These are phyloP conservation scores for Trichonephila clavata DNA, from an alignment of 1,140 invertebrate genomes.

Conservation along the genomic window DNA sequence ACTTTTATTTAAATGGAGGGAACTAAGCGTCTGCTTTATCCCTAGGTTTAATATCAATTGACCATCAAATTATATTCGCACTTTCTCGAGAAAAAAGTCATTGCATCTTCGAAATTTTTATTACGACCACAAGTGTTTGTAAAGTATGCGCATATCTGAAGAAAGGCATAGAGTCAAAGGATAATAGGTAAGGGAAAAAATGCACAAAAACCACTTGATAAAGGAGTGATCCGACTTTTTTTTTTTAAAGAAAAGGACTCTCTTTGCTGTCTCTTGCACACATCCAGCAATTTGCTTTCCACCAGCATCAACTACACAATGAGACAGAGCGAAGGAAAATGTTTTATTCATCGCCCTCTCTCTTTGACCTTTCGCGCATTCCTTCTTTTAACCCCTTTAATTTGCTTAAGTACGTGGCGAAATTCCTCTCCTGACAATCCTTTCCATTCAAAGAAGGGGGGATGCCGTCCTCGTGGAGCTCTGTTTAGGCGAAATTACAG, in stretches of 20 bases:
- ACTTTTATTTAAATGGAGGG: too few species aligned
- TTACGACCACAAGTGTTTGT: not conserved
- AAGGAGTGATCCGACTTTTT: too few species aligned
- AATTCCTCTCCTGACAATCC: too few species aligned
- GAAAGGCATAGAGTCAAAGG: too few species aligned
- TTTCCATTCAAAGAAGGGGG: not conserved
- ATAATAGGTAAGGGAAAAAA: too few species aligned
- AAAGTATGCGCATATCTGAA: too few species aligned
- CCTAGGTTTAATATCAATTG: too few species aligned
- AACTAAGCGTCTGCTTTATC: too few species aligned
- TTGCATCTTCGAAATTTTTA: not conserved
- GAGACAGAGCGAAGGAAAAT: not conserved
- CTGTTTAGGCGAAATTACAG: not conserved
- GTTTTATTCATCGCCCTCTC: not conserved
- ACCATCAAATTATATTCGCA: not conserved
- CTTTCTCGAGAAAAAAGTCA: not conserved
- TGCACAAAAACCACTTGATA: too few species aligned
- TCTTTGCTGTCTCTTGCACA: not conserved
- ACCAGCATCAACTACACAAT: not conserved
- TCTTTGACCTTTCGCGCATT: not conserved
- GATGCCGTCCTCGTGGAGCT: not conserved
- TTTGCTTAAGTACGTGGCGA: not conserved
- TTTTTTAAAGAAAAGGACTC: too few species aligned
- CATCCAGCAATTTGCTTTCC: not conserved
- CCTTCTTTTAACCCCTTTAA: not conserved